Base-by-base conservation (phyloP, 2,888 invertebrate species). In the Tetragonisca angustula region DNA sequence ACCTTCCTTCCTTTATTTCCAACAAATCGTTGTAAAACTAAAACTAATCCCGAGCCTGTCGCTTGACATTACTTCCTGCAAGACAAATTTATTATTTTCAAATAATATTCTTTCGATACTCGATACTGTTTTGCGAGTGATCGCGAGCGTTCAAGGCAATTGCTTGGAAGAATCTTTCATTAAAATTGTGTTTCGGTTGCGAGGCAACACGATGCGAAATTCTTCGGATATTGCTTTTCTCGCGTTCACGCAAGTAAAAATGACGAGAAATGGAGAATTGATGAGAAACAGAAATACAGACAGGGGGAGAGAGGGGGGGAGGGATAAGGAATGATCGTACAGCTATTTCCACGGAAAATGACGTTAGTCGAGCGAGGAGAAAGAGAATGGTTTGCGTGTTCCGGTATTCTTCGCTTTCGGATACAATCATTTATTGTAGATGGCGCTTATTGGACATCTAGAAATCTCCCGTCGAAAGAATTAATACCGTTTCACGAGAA, bases 271-370 rank as follows among this genome's bases (percentile, higher is more conserved):
- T 87, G 81, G 75, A 83, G 83, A 84, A 88, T 86, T 86, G 84
- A 87, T 85, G 84, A 75, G 80, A 80, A 64, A 50, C 83, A 76
- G 81, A 81, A 78, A 85, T 76, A 81, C 56, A 73, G 74, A 71
- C 64, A 9, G 59, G 71, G n/a, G 62, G 0, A 9, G 43, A 9
- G 54, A 69, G n/a, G 62, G 0, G 9, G 43, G 43, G 9, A 9
- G 0, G 76, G 83, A 85, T 90, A 89, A 89, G 86, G 81, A 88
- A 89, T 84, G 86, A 84, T 89, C 81, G 73, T 50, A 77, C 56
- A 56, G 43, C 73, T 71, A 59, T 84, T 88, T 50, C 74, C 68
- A 61, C 61, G 70, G 78, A 21, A 76, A 84, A 75, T 75, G 76
- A 83, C 79, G 79, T 67, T 69, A 72, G 69, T 67, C 65, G 79